These are phyloP conservation scores for Macropodus opercularis DNA, from an alignment of 2,797 vertebrate species.

Conservation along the genomic window DNA sequence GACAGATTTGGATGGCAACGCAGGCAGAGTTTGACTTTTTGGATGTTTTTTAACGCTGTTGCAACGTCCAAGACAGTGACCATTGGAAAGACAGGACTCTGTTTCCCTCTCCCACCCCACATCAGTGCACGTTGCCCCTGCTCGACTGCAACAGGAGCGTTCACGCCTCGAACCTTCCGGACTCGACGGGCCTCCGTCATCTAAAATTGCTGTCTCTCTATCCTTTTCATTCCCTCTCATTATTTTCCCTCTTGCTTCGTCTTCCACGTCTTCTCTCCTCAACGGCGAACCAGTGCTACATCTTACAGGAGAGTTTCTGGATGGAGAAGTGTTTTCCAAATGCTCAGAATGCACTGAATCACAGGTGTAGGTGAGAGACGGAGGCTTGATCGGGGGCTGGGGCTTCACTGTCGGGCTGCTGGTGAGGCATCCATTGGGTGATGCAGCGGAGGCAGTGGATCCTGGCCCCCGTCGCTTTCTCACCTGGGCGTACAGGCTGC, in stretches of 20 bases:
- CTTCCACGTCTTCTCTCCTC: constrained; percentile 35
- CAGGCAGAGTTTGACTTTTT: constrained; percentile 81
- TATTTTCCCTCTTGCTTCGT: constrained; percentile 51
- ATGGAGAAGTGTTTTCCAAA: constrained; percentile 48
- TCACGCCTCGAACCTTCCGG: constrained; percentile 47
- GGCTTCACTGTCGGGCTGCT: constrained; percentile 70
- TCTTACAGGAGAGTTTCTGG: constrained; percentile 52
- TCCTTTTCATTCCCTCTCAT: constrained; percentile 72
- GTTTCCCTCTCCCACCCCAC: constrained; percentile 70
- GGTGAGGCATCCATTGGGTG: constrained; percentile 72
- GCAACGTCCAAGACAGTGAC: constrained; percentile 70
- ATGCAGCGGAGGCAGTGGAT: constrained; percentile 56
- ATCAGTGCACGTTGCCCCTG: constrained; percentile 52
- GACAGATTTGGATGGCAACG: constrained; percentile 67
- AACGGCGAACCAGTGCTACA: constrained; percentile 57
- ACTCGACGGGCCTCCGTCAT: constrained; percentile 76
- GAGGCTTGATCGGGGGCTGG: constrained; percentile 57
- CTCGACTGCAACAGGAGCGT: constrained; percentile 42
- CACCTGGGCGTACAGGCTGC: constrained; percentile 92
- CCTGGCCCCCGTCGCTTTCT: constrained; percentile 82
- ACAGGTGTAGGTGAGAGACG: constrained; percentile 72
- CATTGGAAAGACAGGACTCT: constrained; percentile 56
- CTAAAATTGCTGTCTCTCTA: constrained; percentile 89
- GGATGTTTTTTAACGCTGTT: constrained; percentile 68
- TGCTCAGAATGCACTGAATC: constrained; percentile 78